Conservation (phyloP, 2,888 invertebrate genomes). For the Lochmaea capreae region DNA sequence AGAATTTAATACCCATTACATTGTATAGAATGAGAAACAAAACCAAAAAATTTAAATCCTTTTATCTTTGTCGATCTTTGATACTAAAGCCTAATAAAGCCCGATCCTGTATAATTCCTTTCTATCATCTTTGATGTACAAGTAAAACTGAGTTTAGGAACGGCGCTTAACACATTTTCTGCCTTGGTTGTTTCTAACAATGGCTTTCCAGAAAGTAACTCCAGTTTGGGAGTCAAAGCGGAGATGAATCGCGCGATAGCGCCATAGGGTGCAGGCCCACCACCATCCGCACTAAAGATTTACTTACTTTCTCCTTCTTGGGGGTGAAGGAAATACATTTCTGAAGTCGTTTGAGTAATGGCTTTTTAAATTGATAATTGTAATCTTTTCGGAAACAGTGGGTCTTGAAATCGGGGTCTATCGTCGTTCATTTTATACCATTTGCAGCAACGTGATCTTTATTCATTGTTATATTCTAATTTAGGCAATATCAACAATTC, state of each 20-base stretch:
- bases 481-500: no score
- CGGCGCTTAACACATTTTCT: slow-evolving; percentile 53
- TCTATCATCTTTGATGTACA: slow-evolving; percentile 22
- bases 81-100: not conserved
- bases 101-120: slow-evolving; percentile 14
- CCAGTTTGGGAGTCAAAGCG: slow-evolving; percentile 52
- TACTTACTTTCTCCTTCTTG: slow-evolving; percentile 53
- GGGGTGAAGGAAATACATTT: slow-evolving; percentile 35
- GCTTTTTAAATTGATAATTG: slow-evolving; percentile 36
- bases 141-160: slow-evolving; percentile 28
- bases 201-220: slow-evolving; percentile 51
- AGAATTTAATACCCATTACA: no score
- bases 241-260: slow-evolving; percentile 52
- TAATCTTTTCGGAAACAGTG: slow-evolving; percentile 40
- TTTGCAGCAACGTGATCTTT: not conserved
- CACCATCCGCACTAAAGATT: slow-evolving; percentile 50
- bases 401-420: not conserved
- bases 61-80: not conserved
- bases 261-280: slow-evolving; percentile 35
- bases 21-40: no score
- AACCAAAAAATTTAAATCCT: not conserved
- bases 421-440: not conserved
- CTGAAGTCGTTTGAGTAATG: slow-evolving; percentile 28
- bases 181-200: slow-evolving; percentile 54
- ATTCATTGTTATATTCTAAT: not conserved